A percentile compares a stretch with the other conserved stretches of the same genome.
phyloP scores from a whole-genome alignment of 37 sponge, comb jelly and placozoan species.

The Eunapius fragilis region DNA sequence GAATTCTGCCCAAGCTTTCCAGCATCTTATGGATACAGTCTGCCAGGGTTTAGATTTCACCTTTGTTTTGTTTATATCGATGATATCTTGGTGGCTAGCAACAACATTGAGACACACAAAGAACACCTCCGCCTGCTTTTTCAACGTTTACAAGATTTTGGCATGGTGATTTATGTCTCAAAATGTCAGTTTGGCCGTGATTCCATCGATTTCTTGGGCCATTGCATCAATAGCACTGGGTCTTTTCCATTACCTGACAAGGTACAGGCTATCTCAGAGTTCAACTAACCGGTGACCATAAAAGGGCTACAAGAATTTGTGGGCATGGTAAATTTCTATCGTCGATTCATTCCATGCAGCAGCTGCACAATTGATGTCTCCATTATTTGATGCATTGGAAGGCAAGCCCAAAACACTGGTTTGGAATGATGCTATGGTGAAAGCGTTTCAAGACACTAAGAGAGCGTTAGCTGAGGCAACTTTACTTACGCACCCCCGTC shows the following conservation, averaged over 20 bases:
- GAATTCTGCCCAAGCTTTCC: slow-evolving; percentile 33
- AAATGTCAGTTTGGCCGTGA: slow-evolving; percentile 24
- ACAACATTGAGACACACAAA: slow-evolving; percentile 13
- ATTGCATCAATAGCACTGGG: slow-evolving; percentile 15
- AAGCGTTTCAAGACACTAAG: slow-evolving; percentile 30
- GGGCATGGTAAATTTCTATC: slow-evolving; percentile 37
- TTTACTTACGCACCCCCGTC: slow-evolving; percentile 6
- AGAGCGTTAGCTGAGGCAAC: slow-evolving; percentile 22
- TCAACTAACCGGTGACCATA: slow-evolving; percentile 11
- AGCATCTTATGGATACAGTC: too few species aligned
- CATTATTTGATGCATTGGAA: slow-evolving; percentile 15
- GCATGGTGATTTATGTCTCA: slow-evolving; percentile 17
- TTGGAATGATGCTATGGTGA: slow-evolving; percentile 11
- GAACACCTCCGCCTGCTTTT: slow-evolving; percentile 33
- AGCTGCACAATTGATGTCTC: slow-evolving; percentile 34
- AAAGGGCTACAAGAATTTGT: slow-evolving; percentile 29
- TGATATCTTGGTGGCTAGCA: slow-evolving; percentile 44
- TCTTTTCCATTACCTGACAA: slow-evolving; percentile 21
- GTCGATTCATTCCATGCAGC: slow-evolving; percentile 12
- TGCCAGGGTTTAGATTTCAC: slow-evolving; percentile 29
- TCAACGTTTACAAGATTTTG: slow-evolving; percentile 25
- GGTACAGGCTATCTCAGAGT: slow-evolving; percentile 17
- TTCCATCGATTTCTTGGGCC: slow-evolving; percentile 35
- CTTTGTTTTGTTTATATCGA: slow-evolving; percentile 38
- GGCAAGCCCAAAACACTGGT: slow-evolving; percentile 31